These are phyloP conservation scores for Lagodon rhomboides DNA, from an alignment of 2,797 vertebrate species.

Conservation along the genomic window DNA sequence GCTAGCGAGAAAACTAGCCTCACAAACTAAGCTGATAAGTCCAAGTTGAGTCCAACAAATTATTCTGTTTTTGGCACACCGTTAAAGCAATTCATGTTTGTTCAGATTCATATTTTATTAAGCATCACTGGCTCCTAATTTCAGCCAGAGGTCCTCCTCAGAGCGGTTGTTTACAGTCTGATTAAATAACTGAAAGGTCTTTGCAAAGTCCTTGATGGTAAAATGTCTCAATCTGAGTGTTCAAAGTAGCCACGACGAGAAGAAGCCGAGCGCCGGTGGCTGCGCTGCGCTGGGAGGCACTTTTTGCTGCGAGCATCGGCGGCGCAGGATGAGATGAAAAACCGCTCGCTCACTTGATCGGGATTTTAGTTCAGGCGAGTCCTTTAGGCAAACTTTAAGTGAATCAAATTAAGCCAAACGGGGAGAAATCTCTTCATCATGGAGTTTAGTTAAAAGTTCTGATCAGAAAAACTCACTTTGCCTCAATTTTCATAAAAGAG, in stretches of 20 bases:
- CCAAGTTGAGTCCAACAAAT: background rate
- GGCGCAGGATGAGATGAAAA: background rate
- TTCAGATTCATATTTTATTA: background rate
- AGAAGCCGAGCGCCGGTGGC: background rate
- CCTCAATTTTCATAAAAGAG: slow-evolving; percentile 7
- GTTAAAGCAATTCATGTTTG: background rate
- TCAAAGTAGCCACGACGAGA: background rate
- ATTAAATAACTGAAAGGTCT: background rate
- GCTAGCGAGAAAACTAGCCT: background rate
- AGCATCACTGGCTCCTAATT: background rate
- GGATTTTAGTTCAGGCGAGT: background rate
- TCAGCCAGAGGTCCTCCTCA: background rate
- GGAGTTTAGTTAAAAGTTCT: slow-evolving; percentile 16
- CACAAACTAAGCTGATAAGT: too few species aligned
- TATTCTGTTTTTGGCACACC: background rate
- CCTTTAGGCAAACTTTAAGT: slow-evolving; percentile 11
- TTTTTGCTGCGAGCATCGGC: background rate
- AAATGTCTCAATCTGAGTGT: background rate
- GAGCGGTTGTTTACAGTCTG: background rate
- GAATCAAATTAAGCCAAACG: slow-evolving; percentile 7
- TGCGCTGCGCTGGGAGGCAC: background rate
- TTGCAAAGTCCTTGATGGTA: background rate
- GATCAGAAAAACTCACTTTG: slow-evolving; percentile 19
- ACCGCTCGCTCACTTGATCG: background rate
- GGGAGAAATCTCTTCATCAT: slow-evolving; percentile 14